These are phyloP conservation scores for Drosophila varians DNA, from an alignment of 1,140 invertebrate species.

Conservation along the genomic window DNA sequence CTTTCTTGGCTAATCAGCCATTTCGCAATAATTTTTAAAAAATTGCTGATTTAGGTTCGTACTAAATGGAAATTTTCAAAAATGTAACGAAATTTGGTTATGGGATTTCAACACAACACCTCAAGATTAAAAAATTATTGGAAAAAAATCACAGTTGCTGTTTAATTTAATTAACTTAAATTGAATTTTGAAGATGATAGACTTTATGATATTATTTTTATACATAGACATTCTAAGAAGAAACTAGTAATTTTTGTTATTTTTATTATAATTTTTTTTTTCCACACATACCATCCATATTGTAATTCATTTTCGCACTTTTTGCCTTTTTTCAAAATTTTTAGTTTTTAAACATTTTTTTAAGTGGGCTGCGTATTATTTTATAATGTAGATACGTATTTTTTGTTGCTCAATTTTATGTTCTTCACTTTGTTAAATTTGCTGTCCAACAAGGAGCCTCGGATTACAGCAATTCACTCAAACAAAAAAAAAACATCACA, in stretches of 20 bases:
- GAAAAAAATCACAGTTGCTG: too few relatives aligned
- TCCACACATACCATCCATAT: constrained; percentile 37
- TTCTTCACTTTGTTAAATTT: constrained; percentile 44
- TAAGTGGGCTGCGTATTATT: not conserved
- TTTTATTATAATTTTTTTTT: not conserved
- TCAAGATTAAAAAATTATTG: not conserved
- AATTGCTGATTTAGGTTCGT: constrained; percentile 23
- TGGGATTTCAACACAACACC: not conserved
- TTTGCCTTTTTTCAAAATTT: not conserved
- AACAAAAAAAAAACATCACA: constrained; percentile 30
- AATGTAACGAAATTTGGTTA: constrained; percentile 12
- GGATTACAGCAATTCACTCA: constrained; percentile 58
- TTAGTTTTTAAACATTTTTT: constrained; percentile 25
- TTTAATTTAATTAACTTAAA: too few relatives aligned
- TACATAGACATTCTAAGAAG: too few relatives aligned
- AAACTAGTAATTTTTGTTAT: not conserved
- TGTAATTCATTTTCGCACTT: constrained; percentile 29
- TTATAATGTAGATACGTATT: not conserved
- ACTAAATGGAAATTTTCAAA: constrained; percentile 25
- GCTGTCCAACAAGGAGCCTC: constrained; percentile 55
- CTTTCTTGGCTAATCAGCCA: constrained; percentile 39
- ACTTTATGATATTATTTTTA: too few relatives aligned
- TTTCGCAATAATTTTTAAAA: constrained; percentile 57
- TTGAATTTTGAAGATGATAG: too few relatives aligned
- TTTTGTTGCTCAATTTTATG: constrained; percentile 5